Evolutionary conservation across 2,113 vertebrate species (phyloP), one percentile per base, ranked within the genome.

Genomic region (Rattus rattus): DNA sequence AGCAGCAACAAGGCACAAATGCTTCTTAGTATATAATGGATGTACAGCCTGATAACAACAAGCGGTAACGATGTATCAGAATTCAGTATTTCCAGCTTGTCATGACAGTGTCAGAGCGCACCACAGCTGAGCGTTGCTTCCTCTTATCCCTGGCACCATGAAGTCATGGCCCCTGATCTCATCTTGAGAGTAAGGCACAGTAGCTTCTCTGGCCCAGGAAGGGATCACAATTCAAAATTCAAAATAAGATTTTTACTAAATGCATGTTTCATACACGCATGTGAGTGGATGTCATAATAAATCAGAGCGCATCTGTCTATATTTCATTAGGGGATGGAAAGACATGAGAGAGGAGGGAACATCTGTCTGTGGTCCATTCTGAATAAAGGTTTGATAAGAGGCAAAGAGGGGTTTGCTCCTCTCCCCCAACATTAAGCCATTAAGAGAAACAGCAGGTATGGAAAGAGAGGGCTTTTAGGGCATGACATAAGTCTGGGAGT

Each of bases 401-500:
- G 47, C 9, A 91, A 67, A 72, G 36, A 17, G 59, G n/a, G 47
- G 10, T 67, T 47, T 6, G n/a, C 52, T 54, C 52, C 52, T 54
- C 52, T 54, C 52, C 52, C 52, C 52, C 11, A 2, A 54, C 52
- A 54, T 54, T 54, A 70, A 76, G 52, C 13, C 33, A 17, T 5
- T 33, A 5, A 54, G 87, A 52, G 8, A 19, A 88, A 69, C 8
- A 81, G 39, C 20, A 39, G 4, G 1, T 11, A 28, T n/a, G 33
- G 52, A 43, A 20, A 54, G 16, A 43, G 7, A 63, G 26, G 43
- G 59, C 54, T 52, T 84, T 12, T 0, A 52, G 43, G 49, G 7
- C 30, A 30, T 1, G 12, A 20, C 0, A 14, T 33, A 43, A 28
- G 1, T 20, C 0, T 17, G 39, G 69, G 36, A 10, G 24, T 4